Evolutionary conservation across 2,797 vertebrate species (phyloP).

Genomic region (Rhincodon typus): DNA sequence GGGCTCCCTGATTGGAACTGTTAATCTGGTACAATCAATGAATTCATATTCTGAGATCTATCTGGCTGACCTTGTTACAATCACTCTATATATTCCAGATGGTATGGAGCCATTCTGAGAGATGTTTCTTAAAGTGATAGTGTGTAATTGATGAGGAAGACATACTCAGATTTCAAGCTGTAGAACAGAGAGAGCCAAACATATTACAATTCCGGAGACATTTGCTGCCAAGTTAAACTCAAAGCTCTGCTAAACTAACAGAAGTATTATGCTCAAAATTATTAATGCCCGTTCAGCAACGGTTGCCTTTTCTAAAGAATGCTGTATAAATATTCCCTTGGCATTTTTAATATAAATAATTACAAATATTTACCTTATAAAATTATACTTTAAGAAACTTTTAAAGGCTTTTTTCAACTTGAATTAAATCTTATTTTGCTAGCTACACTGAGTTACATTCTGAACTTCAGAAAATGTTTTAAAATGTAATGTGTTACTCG

Average conservation of each 20-base stretch:
- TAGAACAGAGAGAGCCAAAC: background rate
- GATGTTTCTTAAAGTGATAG: background rate
- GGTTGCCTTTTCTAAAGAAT: background rate
- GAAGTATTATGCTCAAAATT: background rate
- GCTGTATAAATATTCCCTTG: no score
- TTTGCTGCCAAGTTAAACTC: background rate
- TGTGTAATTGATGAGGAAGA: background rate
- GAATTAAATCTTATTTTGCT: background rate
- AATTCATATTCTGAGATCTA: no score
- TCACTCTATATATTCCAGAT: background rate
- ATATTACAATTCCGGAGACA: background rate
- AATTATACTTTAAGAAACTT: background rate
- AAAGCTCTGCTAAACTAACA: background rate
- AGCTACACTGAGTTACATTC: background rate
- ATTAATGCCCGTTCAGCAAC: background rate
- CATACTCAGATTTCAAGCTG: background rate
- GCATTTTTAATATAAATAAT: no score
- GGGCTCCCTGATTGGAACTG: no score
- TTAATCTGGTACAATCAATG: no score
- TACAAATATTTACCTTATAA: background rate
- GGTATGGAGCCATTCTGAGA: background rate
- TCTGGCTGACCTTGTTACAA: no score
- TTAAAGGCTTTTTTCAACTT: background rate
- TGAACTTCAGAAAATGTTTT: conserved; percentile 42
- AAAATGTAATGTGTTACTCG: conserved; percentile 48